Base-by-base conservation (phyloP, 2,797 vertebrate genomes). In the Premnoplex brunnescens region DNA sequence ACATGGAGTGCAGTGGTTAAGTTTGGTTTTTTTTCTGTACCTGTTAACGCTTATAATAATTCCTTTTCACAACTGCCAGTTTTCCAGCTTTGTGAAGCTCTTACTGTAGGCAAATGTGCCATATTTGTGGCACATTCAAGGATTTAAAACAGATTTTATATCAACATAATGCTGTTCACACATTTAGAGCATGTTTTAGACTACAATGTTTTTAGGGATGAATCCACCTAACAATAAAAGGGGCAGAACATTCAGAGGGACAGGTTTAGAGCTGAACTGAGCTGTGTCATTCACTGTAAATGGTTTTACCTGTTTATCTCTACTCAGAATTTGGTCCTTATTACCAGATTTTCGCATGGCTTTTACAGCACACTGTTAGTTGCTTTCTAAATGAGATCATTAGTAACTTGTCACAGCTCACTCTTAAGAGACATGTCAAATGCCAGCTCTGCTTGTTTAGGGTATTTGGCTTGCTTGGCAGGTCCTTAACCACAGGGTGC, bases 21-120 rank as follows among this genome's bases (percentile, higher is more conserved):
- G 10, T 44, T 22, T 46, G 13, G 23, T 91, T 89, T 84, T 91
- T 84, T 28, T 69, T 88, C 73, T 69, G 24, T 74, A 67, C 66
- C 66, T 90, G 83, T 90, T 96, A 95, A 80, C 83, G 62, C 62
- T 76, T 92, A 32, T 44, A 81, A 32, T 48, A 81, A 72, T 93
- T 87, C 75, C 56, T 93, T 94, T 95, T 95, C 90, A 76, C 85
- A 95, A 34, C 77, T 95, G 77, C 59, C 72, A 59, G 37, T 85
- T 90, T 90, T 89, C 30, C 75, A 74, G 64, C 75, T 93, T 94
- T 84, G 54, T 95, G 89, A 85, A 82, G 76, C 49, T 76, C 64
- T 91, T 86, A 79, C 76, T 95, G 63, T 79, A 80, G 92, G 83
- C 73, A 94, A 67, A 86, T 60, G 43, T 91, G 88, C 69, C 85